Conservation (phyloP, 2,888 invertebrate species). For the Drosophila picticornis region DNA sequence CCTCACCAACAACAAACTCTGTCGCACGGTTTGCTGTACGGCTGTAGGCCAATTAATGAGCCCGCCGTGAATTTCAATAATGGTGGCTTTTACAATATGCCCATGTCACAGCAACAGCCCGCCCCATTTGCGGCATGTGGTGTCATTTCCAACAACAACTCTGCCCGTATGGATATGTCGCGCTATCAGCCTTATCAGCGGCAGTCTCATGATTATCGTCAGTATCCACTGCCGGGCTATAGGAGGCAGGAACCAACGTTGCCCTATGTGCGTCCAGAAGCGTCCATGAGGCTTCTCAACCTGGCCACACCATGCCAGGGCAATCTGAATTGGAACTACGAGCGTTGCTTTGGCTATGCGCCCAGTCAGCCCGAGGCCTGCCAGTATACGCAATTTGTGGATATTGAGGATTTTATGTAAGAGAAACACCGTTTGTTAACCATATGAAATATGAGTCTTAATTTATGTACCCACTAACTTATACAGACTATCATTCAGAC, state of each 20-base stretch:
- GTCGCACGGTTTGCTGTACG: constrained; percentile 39
- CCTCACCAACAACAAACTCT: constrained; percentile 27
- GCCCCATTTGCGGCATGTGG: background rate
- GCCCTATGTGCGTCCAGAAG: constrained; percentile 28
- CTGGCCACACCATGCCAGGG: constrained; percentile 86
- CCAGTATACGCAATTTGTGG: constrained; percentile 88
- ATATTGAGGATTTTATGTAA: constrained; percentile 92
- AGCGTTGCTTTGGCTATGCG: constrained; percentile 88
- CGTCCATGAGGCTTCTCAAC: constrained; percentile 23
- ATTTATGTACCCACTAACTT: background rate
- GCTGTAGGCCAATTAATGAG: constrained; percentile 55
- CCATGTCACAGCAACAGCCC: background rate
- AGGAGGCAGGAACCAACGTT: constrained; percentile 1
- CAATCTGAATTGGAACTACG: constrained; percentile 88
- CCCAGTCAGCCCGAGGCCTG: constrained; percentile 87
- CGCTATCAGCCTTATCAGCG: constrained; percentile 71
- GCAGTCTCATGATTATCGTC: constrained; percentile 20
- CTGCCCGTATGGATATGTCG: constrained; percentile 10
- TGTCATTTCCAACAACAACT: constrained; percentile 23
- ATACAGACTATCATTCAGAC: background rate
- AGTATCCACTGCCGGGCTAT: constrained; percentile 19
- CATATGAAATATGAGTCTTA: background rate
- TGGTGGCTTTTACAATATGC: constrained; percentile 50
- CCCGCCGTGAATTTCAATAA: constrained; percentile 69
- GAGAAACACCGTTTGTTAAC: constrained; percentile 79